Conservation (phyloP, 1,140 invertebrate genomes). For the Drosophila sechellia region DNA sequence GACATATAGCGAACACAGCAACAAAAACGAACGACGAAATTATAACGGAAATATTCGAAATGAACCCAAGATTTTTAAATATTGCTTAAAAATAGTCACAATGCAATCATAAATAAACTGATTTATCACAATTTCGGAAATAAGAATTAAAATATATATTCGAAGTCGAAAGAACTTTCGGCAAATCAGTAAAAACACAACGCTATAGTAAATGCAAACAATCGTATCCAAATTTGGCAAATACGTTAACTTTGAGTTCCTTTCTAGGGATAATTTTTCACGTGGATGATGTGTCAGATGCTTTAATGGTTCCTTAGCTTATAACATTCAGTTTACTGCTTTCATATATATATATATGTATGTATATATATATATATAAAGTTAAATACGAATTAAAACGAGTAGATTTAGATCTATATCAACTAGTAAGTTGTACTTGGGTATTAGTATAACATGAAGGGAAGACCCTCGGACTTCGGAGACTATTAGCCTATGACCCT, state of each 20-base stretch:
- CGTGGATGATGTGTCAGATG: neutral
- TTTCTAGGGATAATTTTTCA: slow-evolving; percentile 8
- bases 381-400: slow-evolving; percentile 19
- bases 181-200: neutral
- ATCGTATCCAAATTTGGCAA: slow-evolving; percentile 42
- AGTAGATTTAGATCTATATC: slow-evolving; percentile 22
- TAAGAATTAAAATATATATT: neutral
- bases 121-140: slow-evolving; percentile 61
- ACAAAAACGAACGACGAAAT: slow-evolving; percentile 8
- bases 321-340: slow-evolving; percentile 4
- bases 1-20: neutral
- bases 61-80: slow-evolving; percentile 18
- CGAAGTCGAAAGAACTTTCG: neutral
- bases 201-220: neutral
- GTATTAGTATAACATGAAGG: slow-evolving; percentile 27
- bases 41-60: slow-evolving; percentile 6
- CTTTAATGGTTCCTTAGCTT: slow-evolving; percentile 7
- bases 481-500: neutral
- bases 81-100: slow-evolving; percentile 27
- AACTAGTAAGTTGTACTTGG: slow-evolving; percentile 37
- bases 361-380: slow-evolving; percentile 4
- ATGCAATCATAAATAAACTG: slow-evolving; percentile 29
- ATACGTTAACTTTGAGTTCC: slow-evolving; percentile 38
- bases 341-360: slow-evolving; percentile 3
- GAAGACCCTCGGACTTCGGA: slow-evolving; percentile 12